These are phyloP conservation scores for Rhinella marina DNA, from an alignment of 2,797 vertebrate genomes.

Conservation along the genomic window DNA sequence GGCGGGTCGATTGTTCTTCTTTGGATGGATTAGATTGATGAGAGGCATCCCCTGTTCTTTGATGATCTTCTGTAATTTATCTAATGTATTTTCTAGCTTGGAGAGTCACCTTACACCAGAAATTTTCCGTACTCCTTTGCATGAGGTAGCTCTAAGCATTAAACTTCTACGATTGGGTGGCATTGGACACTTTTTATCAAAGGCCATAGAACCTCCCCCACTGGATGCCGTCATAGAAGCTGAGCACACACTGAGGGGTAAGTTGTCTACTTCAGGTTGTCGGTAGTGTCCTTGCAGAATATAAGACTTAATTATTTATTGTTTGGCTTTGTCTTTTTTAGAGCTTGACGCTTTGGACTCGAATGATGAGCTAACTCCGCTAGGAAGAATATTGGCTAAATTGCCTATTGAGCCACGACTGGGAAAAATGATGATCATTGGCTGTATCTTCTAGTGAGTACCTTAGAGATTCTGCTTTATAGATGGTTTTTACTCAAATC, in stretches of 20 bases:
- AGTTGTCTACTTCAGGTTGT: not conserved
- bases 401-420: constrained; percentile 94
- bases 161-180: constrained; percentile 89
- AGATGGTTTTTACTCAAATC: not conserved
- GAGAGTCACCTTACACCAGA: constrained; percentile 95
- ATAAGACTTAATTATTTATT: not conserved
- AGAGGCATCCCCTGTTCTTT: not conserved
- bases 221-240: constrained; percentile 95
- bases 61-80: not conserved
- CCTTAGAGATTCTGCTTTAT: not conserved
- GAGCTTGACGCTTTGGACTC: constrained; percentile 92
- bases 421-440: constrained; percentile 99
- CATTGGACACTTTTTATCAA: constrained; percentile 92
- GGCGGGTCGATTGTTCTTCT: not conserved
- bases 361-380: constrained; percentile 92
- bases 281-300: no score
- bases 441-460: constrained; percentile 92
- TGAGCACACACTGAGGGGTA: constrained; percentile 90
- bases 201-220: constrained; percentile 93
- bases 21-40: not conserved
- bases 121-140: constrained; percentile 93
- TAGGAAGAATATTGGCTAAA: constrained; percentile 90
- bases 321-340: constrained; percentile 66
- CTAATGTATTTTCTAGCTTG: constrained; percentile 73
- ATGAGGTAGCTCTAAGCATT: constrained; percentile 93